Conservation (phyloP, 2,888 invertebrate genomes). For the Bombyx huttoni region DNA sequence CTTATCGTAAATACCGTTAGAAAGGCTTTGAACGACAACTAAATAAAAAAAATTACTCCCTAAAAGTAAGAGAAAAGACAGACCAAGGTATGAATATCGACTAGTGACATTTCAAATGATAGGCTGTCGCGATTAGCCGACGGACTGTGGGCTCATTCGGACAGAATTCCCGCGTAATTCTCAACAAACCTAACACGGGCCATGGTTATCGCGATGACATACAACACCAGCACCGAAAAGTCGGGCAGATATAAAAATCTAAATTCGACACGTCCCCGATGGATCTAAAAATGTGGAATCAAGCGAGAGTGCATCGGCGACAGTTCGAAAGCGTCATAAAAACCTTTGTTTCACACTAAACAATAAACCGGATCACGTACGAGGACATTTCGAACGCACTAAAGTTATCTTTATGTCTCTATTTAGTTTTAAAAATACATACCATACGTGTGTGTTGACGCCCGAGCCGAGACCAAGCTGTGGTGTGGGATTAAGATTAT, state of each 20-base stretch:
- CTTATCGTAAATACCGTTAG: no score
- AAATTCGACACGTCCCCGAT: not conserved
- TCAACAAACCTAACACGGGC: no score
- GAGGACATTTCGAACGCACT: slow-evolving; percentile 31
- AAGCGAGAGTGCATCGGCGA: slow-evolving; percentile 26
- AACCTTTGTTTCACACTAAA: slow-evolving; percentile 57
- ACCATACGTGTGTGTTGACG: slow-evolving; percentile 28
- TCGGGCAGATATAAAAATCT: not conserved
- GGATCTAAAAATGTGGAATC: slow-evolving; percentile 35
- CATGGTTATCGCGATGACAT: no score
- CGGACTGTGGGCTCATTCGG: no score
- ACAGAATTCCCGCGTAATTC: no score
- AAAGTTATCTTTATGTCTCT: slow-evolving; percentile 62
- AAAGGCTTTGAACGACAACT: no score
- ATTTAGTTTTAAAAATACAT: slow-evolving; percentile 55
- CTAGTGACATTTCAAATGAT: no score
- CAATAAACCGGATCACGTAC: slow-evolving; percentile 43
- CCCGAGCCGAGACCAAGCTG: not conserved
- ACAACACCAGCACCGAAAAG: not conserved
- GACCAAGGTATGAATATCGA: no score
- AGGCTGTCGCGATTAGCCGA: no score
- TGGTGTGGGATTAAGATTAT: not conserved
- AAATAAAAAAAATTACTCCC: no score
- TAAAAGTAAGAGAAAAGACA: no score
- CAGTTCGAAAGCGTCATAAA: slow-evolving; percentile 38